Evolutionary conservation across 2,888 invertebrate genomes (phyloP), one percentile per base, ranked within the genome.

Genomic region (Nezara viridula): DNA sequence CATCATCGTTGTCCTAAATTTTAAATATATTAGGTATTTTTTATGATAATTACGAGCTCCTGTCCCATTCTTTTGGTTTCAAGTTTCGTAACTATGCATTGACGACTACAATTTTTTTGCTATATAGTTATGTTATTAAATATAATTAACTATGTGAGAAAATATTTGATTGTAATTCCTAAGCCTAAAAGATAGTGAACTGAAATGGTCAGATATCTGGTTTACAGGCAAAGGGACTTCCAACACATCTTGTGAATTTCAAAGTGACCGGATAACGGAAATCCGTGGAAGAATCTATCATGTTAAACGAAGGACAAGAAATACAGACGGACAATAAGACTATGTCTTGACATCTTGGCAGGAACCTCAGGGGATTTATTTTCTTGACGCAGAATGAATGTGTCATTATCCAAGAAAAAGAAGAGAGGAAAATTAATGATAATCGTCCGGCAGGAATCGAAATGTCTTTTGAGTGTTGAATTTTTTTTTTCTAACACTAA

Each of bases 231-330:
- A 60, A 60, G 7, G 19, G 2, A 37, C 66, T 73, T 32, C 19
- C 21, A 32, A 27, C 14, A 5, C 60, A 19, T 66, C 66, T 66
- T 73, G 66, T 14, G 4, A 21, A 73, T 73, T 37, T 73, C 32
- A 73, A 37, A 32, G 66, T 73, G 66, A 73, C 66, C 66, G 66
- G 66, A 73, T 73, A 37, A 73, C 32, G 66, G 66, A 73, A 73
- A 73, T 37, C 66, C 66, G 66, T 73, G 66, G 21, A 73, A 73
- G 66, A 73, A 73, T 73, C 66, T 21, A 66, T 66, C 66, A 37
- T 19, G 66, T 19, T 73, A 73, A 73, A 27, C 66, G 32, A 73
- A 73, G 66, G 37, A 60, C 60, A 27, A 27, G 37, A 37, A 73
- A 37, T 37, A 73, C 32, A 37, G 66, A 73, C 60, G 4, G 19